Evolutionary conservation across 2,888 invertebrate genomes (phyloP), one percentile per base, ranked within the genome.

Genomic region (Pristionchus fissidentatus): DNA sequence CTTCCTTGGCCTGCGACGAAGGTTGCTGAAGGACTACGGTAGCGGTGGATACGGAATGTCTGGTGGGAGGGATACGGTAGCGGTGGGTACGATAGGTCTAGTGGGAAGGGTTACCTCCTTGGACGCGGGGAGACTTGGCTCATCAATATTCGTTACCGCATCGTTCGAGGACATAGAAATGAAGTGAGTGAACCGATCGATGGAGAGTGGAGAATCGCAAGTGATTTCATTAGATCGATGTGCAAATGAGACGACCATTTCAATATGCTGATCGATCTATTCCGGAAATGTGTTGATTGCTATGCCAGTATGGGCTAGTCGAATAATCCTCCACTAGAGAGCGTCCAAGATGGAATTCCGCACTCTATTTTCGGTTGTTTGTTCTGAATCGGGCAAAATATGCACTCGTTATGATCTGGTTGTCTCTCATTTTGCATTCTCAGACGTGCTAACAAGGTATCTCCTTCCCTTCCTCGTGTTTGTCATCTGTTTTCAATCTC

Each of bases 391-490:
- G n/a, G n/a, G n/a, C n/a, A n/a, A n/a, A n/a, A n/a, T n/a, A n/a
- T n/a, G n/a, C n/a, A n/a, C n/a, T 49, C 49, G 15, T 49, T 26
- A 60, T 60, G 10, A 1, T 60, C 29, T 13, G 2, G 13, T 26
- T 38, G 7, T 75, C 26, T 19, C 75, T 75, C 75, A 41, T 79
- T 41, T 22, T 43, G 13, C 43, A 57, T 57, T 57, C 55, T 79
- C 38, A 13, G 35, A 43, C 5, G 35, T 41, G 35, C 57, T 43
- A 57, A 41, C 35, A 38, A 26, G 38, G 38, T 79, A 57, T 43
- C 57, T 19, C 26, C 79, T 43, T 26, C 22, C 35, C 41, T 35
- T 35, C 46, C 52, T 52, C 32, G n/a, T 77, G 29, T 77, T 77
- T 77, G 29, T 77, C 52, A 46, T 73, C 73, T 73, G n/a, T 32